Base-by-base conservation (phyloP, 2,888 invertebrate species). In the Eurytoma californica region DNA sequence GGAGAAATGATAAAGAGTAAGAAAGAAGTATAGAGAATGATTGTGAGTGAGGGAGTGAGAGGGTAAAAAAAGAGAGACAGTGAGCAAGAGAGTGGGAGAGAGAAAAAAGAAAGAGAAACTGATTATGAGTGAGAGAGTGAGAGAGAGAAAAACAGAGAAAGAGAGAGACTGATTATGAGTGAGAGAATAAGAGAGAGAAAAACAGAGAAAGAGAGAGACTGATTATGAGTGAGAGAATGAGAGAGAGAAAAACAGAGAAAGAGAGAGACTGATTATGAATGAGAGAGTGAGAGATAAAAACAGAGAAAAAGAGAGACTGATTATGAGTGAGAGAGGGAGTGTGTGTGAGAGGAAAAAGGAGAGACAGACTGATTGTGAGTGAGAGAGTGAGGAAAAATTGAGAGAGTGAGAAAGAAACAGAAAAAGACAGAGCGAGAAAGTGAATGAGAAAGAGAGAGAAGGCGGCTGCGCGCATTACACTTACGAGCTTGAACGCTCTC, bases 401-500 rank as follows among this genome's bases (percentile, higher is more conserved):
- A 39, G 7, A 39, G 5, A 7, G 7, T 7, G 39, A 39, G 39
- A 39, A 7, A 7, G 39, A 39, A 7, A 39, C 0, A 39, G 39
- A 60, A 14, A 60, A 9, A 24, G 61, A 61, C 16, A 28, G 30
- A 39, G 39, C 0, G 7, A 39, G 5, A 7, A 4, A 4, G 7
- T 0, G 39, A 39, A 4, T 0, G 39, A 39, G 39, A 24, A 12
- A 60, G 30, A 28, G 61, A 30, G 30, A 28, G 30, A 61, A 16
- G n/a, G 30, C n/a, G 30, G 3, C 39, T 12, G 63, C 18, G 7
- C 18, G 39, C 63, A 39, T 30, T 57, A 57, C 49, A 24, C 20
- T 18, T 20, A 47, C 24, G 14, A 28, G 20, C 47, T 18, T 51
- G 13, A 20, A 9, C 63, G 61, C 47, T 78, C 72, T 66, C 58